Base-by-base conservation (phyloP, 2,797 vertebrate genomes). In the Buphagus erythrorhynchus region DNA sequence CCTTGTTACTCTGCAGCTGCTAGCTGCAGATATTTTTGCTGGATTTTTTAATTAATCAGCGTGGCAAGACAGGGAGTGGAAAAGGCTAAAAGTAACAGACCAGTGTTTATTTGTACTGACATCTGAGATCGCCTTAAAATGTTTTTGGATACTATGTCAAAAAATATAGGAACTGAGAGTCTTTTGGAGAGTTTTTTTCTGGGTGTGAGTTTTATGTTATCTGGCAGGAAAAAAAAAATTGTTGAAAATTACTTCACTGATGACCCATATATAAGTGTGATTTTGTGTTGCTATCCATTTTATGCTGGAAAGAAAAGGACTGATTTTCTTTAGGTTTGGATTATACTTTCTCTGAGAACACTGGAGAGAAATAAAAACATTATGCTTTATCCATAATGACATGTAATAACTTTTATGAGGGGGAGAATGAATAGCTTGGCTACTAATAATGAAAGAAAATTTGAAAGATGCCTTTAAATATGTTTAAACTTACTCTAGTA, bases 291-390 rank as follows among this genome's bases (percentile, higher is more conserved):
- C 36, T 86, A 42, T 42, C 51, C 33, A 54, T 19, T 91, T 51
- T 63, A 35, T 42, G 16, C 33, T 77, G 26, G 87, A 80, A 93
- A 91, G 38, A 65, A 68, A 86, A 54, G 1, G 81, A 48, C 5
- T 35, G 3, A 31, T 75, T 95, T 93, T 91, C 45, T 63, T 79
- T n/a, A 83, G 15, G 13, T 93, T 77, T 77, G 46, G 42, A 25
- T 40, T 66, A 33, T 51, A n/a, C 48, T 88, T 80, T 80, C 86
- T 93, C 61, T 76, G 45, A 66, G 48, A 66, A 84, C 43, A 71
- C n/a, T 79, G 24, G 49, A 91, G 55, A 89, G 20, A 82, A 96
- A 94, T 57, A 84, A 94, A 96, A 89, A 88, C 82, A 93, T 63
- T 91, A 62, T 65, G 45, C 9, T 59, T 96, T 90, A 79, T 55